phyloP scores from a whole-genome alignment of 1,140 invertebrate species.

The Drosophila lacertosa region DNA sequence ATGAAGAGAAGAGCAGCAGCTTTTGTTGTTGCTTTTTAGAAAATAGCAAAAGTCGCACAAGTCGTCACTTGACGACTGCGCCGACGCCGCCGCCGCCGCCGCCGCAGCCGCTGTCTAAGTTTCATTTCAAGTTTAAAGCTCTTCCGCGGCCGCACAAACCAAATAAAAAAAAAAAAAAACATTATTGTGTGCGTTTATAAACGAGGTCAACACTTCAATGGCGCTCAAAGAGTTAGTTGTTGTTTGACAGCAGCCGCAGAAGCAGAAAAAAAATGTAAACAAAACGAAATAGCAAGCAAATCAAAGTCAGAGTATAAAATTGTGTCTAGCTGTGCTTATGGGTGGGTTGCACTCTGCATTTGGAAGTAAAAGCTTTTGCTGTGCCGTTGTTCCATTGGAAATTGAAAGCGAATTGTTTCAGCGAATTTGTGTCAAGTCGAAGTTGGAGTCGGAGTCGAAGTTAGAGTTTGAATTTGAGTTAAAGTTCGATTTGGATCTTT shows the following conservation, averaged over 20 bases:
- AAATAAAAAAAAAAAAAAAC: conserved; percentile 19
- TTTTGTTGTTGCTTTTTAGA: conserved; percentile 56
- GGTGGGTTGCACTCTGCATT: conserved; percentile 7
- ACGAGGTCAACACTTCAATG: conserved; percentile 81
- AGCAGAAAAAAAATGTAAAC: conserved; percentile 51
- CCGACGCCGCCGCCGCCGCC: too few relatives aligned
- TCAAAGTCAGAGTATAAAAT: conserved; percentile 49
- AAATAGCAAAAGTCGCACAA: conserved; percentile 64
- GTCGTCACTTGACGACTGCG: conserved; percentile 13
- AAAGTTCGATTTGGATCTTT: background rate
- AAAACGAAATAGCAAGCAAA: conserved; percentile 51
- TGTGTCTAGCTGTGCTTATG: conserved; percentile 38
- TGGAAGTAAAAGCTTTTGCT: conserved; percentile 14
- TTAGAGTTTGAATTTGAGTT: conserved; percentile 20
- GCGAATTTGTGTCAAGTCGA: conserved; percentile 42
- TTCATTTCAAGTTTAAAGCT: conserved; percentile 82
- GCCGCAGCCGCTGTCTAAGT: conserved; percentile 46
- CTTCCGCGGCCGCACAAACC: conserved; percentile 65
- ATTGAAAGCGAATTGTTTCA: conserved; percentile 55
- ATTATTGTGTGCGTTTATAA: conserved; percentile 59
- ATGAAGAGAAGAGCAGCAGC: conserved; percentile 22
- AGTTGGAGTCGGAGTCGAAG: background rate
- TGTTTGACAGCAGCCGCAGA: conserved; percentile 26
- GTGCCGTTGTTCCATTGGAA: conserved; percentile 36
- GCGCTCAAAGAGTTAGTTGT: conserved; percentile 58